Conservation (phyloP, 2,797 vertebrate genomes). For the Rousettus madagascariensis region DNA sequence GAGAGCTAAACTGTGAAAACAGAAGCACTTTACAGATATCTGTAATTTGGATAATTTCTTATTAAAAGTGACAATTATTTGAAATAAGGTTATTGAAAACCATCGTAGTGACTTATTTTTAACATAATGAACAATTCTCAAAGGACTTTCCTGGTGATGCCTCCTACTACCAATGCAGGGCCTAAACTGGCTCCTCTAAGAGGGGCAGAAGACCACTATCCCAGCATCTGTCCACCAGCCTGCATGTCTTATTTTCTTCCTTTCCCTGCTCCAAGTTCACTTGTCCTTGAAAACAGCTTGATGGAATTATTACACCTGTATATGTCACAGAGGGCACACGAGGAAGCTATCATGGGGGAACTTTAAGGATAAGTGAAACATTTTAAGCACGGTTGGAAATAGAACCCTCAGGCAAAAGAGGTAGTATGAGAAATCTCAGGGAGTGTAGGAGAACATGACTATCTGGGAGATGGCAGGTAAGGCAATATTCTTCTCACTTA, state of each 20-base stretch:
- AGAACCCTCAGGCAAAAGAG: not conserved
- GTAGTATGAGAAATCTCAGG: not conserved
- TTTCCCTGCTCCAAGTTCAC: not conserved
- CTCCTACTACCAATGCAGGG: not conserved
- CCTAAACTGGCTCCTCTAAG: not conserved
- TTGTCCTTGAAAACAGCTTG: not conserved
- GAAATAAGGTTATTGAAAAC: not conserved
- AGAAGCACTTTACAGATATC: not conserved
- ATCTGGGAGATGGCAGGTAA: not conserved
- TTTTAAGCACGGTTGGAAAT: not conserved
- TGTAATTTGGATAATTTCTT: not conserved
- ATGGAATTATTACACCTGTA: not conserved
- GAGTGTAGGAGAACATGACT: not conserved
- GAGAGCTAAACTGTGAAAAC: not conserved
- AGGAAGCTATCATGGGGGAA: not conserved
- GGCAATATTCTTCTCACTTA: not conserved
- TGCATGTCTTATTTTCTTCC: not conserved
- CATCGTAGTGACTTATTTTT: not conserved
- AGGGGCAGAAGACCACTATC: not conserved
- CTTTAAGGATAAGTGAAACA: not conserved
- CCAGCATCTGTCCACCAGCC: not conserved
- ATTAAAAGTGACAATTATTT: not conserved
- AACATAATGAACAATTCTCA: not conserved
- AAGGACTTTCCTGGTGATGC: fast-evolving
- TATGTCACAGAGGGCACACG: not conserved